Evolutionary conservation across 2,797 vertebrate species (phyloP), one percentile per base, ranked within the genome.

Genomic region (Alauda arvensis): DNA sequence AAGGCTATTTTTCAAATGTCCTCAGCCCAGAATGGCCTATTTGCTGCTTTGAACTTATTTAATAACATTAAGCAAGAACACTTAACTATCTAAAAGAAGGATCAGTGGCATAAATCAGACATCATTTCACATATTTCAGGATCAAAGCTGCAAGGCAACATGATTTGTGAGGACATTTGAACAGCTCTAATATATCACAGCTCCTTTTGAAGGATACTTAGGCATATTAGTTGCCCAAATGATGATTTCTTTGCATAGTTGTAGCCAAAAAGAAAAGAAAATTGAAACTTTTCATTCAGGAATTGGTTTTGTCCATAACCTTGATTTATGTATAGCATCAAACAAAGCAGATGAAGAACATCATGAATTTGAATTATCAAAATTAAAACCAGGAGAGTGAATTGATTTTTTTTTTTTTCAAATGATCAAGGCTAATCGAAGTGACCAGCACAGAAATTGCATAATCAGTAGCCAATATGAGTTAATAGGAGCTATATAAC

Each of bases 41-140:
- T 94, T 92, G 71, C 81, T 94, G 88, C 94, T 95, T 96, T 96
- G 88, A 94, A 95, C 92, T 94, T 96, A 94, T 94, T 97, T 97
- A 97, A 97, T 97, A 97, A 96, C 95, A 96, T 97, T 96, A 97
- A 95, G 97, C 89, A 94, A 96, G 96, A 97, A 96, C 92, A 96
- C 94, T 96, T 96, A 96, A 96, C 95, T 96, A 96, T 96, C 95
- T 95, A 94, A 95, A 96, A 96, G 94, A 96, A 95, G 94, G 94
- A 97, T 95, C 88, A 91, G 93, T 59, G 48, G 75, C 93, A 96
- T 97, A 97, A 97, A 97, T 98, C 97, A 97, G 92, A 84, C 89
- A 95, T 95, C 96, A 91, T 95, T 91, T 93, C 95, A 96, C 96
- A 95, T 96, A 96, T 97, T 97, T 97, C 96, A 97, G 95, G 94